These are phyloP conservation scores for Suillia variegata DNA, from an alignment of 2,888 invertebrate genomes.

Conservation along the genomic window DNA sequence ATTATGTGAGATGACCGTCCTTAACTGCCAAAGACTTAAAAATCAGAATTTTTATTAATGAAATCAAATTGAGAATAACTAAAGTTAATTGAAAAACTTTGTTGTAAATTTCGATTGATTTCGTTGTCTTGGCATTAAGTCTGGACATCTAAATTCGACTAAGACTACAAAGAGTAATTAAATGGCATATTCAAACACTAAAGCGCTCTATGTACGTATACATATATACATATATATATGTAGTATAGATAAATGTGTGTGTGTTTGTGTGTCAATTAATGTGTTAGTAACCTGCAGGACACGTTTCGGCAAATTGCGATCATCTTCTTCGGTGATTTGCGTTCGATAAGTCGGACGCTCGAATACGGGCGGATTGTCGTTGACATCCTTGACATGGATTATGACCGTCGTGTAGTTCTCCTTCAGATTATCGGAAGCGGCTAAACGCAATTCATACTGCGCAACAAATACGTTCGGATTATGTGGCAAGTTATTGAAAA, in stretches of 20 bases:
- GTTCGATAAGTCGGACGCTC: conserved; percentile 93
- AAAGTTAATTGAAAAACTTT: too few species aligned
- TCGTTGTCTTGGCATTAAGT: too few species aligned
- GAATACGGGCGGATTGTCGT: conserved; percentile 97
- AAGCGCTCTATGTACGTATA: too few species aligned
- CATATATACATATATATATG: too few species aligned
- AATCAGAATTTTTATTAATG: too few species aligned
- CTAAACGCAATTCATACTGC: conserved; percentile 91
- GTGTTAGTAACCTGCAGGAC: conserved; percentile 76
- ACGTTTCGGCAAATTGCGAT: conserved; percentile 90
- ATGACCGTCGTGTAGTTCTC: conserved; percentile 97
- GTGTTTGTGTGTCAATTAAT: not conserved
- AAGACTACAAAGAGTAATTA: too few species aligned
- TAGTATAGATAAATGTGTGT: not conserved
- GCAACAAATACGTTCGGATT: not conserved
- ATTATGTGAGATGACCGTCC: too few species aligned
- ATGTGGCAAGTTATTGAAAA: not conserved
- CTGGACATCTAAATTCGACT: too few species aligned
- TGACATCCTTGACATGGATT: conserved; percentile 96
- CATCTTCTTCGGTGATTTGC: conserved; percentile 95
- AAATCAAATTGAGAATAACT: too few species aligned
- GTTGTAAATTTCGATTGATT: too few species aligned
- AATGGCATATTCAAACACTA: too few species aligned
- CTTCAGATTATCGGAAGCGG: conserved; percentile 94
- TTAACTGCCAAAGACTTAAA: too few species aligned